Conservation (phyloP, 2,888 invertebrate genomes). For the Melieria picta region DNA sequence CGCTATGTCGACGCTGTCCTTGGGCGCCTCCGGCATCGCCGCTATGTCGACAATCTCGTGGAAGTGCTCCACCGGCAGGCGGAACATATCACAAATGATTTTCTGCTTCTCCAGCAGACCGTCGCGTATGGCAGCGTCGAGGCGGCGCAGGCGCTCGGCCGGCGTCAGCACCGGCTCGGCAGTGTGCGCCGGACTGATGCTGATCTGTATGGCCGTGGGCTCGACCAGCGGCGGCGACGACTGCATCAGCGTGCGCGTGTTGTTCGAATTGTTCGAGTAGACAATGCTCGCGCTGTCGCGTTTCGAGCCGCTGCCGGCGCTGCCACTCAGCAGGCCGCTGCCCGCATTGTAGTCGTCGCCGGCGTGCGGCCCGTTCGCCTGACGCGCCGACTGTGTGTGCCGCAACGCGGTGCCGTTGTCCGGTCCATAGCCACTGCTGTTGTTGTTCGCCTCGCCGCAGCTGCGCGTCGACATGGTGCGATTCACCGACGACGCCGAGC, state of each 20-base stretch:
- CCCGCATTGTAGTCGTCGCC: slow-evolving; percentile 13
- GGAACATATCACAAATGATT: slow-evolving; percentile 80
- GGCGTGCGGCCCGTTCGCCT: slow-evolving; percentile 41
- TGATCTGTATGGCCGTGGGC: slow-evolving; percentile 79
- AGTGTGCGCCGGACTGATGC: slow-evolving; percentile 77
- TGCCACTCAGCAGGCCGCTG: slow-evolving; percentile 38
- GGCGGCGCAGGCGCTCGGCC: slow-evolving; percentile 78
- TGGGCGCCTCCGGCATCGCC: slow-evolving; percentile 70
- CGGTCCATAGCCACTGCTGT: slow-evolving; percentile 47
- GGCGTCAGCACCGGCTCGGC: slow-evolving; percentile 83
- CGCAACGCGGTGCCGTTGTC: slow-evolving; percentile 52
- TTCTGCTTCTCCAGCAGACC: slow-evolving; percentile 78
- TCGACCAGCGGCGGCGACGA: slow-evolving; percentile 64
- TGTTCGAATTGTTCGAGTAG: slow-evolving; percentile 66
- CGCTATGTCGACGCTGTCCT: slow-evolving; percentile 76
- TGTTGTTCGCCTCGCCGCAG: slow-evolving; percentile 56
- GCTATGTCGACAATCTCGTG: slow-evolving; percentile 76
- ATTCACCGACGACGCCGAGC: slow-evolving; percentile 44
- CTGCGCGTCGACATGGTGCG: slow-evolving; percentile 61
- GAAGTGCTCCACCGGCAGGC: slow-evolving; percentile 78
- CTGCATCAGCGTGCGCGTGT: slow-evolving; percentile 65
- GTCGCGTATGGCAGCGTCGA: slow-evolving; percentile 76
- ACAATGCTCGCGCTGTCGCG: slow-evolving; percentile 63
- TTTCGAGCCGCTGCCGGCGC: slow-evolving; percentile 53
- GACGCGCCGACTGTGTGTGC: slow-evolving; percentile 60